Conservation (phyloP, 92 coral and sea anemone genomes). For the Meandrina meandrites region DNA sequence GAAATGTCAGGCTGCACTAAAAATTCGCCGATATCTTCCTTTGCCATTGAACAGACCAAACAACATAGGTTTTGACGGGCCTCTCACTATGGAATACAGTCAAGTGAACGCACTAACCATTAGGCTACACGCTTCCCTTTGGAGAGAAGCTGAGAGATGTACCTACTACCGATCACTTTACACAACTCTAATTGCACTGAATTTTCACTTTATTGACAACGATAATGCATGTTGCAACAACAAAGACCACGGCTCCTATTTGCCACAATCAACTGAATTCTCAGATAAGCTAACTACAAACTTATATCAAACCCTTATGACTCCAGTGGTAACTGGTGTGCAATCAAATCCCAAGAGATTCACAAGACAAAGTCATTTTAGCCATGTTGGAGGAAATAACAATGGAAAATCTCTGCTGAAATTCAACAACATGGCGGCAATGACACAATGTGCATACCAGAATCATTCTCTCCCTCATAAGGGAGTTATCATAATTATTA, state of each 20-base stretch:
- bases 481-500: no score
- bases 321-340: not conserved
- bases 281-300: not conserved
- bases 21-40: no score
- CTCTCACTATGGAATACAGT: no score
- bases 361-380: not conserved
- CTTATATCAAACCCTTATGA: not conserved
- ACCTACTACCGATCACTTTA: no score
- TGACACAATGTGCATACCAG: not conserved
- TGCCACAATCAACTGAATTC: not conserved
- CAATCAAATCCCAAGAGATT: not conserved
- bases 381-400: not conserved
- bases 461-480: not conserved
- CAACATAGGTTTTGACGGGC: no score
- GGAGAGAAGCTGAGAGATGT: no score
- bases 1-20: no score
- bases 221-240: not conserved
- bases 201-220: not conserved
- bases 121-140: no score
- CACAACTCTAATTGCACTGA: not conserved
- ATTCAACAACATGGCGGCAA: not conserved
- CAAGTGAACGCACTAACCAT: no score
- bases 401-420: not conserved
- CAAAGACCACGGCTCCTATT: not conserved
- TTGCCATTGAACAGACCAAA: no score